Percentiles rank a stretch among this genome's conserved stretches.
phyloP scores from a whole-genome alignment of 2,888 invertebrate species.

The Exephanes ischioxanthus region DNA sequence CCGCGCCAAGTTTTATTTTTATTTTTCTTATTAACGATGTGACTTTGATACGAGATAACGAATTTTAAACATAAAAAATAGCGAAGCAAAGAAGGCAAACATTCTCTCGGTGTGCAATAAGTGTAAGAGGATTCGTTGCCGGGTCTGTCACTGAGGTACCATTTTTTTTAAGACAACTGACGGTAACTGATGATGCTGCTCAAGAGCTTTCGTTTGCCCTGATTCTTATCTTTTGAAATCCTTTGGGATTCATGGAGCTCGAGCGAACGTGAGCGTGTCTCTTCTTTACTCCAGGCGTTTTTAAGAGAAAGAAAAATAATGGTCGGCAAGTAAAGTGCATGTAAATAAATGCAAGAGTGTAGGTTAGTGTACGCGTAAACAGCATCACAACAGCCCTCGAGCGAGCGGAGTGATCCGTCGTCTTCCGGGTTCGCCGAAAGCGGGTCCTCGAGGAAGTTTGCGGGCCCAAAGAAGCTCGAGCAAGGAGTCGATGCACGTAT shows the following conservation, averaged over 20 bases:
- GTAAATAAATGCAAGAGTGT: not conserved
- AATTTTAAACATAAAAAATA: not conserved
- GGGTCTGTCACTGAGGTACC: not conserved
- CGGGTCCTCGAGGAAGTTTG: constrained; percentile 35
- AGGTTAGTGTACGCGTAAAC: constrained; percentile 25
- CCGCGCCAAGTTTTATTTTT: not conserved
- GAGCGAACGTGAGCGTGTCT: constrained; percentile 11
- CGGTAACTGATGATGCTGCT: not conserved
- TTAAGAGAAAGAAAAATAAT: constrained; percentile 9
- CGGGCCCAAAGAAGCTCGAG: constrained; percentile 37
- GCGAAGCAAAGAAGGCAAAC: not conserved
- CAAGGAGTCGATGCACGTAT: constrained; percentile 77
- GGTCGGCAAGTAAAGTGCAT: constrained; percentile 5
- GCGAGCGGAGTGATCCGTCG: constrained; percentile 57
- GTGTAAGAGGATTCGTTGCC: not conserved
- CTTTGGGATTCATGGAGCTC: constrained; percentile 27
- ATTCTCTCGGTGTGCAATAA: not conserved
- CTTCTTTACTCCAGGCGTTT: constrained; percentile 16
- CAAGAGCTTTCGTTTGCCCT: constrained; percentile 2
- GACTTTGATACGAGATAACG: not conserved
- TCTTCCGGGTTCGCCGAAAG: constrained; percentile 53
- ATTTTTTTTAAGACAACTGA: not conserved
- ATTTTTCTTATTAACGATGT: not conserved
- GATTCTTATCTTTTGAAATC: constrained; percentile 34
- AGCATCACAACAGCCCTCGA: constrained; percentile 14